phyloP scores from a whole-genome alignment of 2,113 vertebrate species.

The Phyllostomus discolor region DNA sequence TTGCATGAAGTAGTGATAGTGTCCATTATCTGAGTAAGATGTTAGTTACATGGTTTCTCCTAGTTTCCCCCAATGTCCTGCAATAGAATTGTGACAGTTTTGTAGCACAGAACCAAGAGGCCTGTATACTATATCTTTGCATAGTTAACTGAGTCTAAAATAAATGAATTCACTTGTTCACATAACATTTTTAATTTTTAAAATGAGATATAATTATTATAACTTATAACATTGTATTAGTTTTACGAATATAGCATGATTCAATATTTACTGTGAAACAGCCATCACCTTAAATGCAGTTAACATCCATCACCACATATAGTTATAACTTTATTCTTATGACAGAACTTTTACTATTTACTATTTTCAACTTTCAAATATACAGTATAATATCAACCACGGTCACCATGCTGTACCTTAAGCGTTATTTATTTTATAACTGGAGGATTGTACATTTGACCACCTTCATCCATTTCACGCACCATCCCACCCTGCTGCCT shows the following conservation, averaged over 20 bases:
- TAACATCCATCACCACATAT: not conserved
- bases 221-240: not conserved
- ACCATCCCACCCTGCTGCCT: not conserved
- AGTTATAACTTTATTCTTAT: not conserved
- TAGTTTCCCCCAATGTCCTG: not conserved
- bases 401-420: not conserved
- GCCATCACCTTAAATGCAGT: not conserved
- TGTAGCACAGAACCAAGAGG: not conserved
- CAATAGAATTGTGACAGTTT: not conserved
- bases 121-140: not conserved
- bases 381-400: not conserved
- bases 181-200: not conserved
- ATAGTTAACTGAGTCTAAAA: not conserved
- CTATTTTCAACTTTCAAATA: not conserved
- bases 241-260: not conserved
- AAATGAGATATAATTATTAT: not conserved
- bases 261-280: too few species aligned
- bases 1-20: not conserved
- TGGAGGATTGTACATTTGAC: not conserved
- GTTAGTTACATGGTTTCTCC: not conserved
- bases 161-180: not conserved
- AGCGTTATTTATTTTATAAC: not conserved
- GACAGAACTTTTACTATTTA: not conserved
- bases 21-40: not conserved
- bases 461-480: not conserved